A percentile compares a stretch with the other conserved stretches of the same genome.
These are phyloP conservation scores for Eumerus sabulonum DNA, from an alignment of 2,888 invertebrate species.

Conservation along the genomic window DNA sequence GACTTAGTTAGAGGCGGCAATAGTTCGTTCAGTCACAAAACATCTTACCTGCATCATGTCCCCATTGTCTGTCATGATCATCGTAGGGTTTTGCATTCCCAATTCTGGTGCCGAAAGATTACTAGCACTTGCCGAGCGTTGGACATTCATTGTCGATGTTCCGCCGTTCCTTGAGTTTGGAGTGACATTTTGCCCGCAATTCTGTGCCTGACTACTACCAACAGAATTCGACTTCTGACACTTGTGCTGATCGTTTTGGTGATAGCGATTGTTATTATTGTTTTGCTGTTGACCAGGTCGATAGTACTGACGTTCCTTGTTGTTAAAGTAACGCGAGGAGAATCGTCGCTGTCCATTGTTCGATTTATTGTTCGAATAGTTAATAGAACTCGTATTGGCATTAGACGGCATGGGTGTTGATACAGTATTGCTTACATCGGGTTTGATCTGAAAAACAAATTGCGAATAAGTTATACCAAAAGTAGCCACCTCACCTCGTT, in stretches of 20 bases:
- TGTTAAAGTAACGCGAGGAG: constrained; percentile 72
- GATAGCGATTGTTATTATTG: constrained; percentile 51
- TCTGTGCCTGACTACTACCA: constrained; percentile 5
- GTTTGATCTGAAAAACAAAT: constrained; percentile 57
- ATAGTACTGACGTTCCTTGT: constrained; percentile 70
- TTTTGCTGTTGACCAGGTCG: constrained; percentile 47
- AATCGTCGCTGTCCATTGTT: constrained; percentile 70
- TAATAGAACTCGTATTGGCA: constrained; percentile 13
- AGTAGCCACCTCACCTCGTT: constrained; percentile 56
- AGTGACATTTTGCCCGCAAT: constrained; percentile 22
- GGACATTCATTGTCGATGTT: constrained; percentile 10
- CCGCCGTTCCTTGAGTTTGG: constrained; percentile 43
- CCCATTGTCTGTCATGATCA: constrained; percentile 31
- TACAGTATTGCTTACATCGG: constrained; percentile 68
- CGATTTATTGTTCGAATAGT: constrained; percentile 27
- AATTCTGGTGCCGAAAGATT: constrained; percentile 40
- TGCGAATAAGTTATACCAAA: not conserved
- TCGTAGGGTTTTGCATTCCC: constrained; percentile 70
- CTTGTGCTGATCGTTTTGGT: constrained; percentile 56
- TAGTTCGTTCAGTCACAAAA: not conserved
- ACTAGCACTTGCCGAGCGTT: constrained; percentile 45
- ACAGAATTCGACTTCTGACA: constrained; percentile 35
- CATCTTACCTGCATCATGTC: constrained; percentile 48
- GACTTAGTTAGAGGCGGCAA: not conserved
- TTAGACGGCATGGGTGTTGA: constrained; percentile 7